Percentiles rank a stretch among this genome's conserved stretches.
phyloP scores from a whole-genome alignment of 1,140 invertebrate species.

The Reticulitermes speratus region DNA sequence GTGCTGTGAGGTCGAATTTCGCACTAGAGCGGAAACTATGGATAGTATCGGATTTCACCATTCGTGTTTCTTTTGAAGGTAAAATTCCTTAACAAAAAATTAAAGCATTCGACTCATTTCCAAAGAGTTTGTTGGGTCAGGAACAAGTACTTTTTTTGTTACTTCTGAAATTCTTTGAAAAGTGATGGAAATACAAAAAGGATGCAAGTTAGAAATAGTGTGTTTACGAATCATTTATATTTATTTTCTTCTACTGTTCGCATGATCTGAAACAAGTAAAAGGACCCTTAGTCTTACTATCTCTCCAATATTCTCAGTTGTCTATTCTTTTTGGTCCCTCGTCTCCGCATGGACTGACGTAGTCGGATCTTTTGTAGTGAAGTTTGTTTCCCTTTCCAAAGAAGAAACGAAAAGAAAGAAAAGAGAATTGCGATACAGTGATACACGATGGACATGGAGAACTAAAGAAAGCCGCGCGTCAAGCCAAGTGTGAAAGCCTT shows the following conservation, averaged over 20 bases:
- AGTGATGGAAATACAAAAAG: background rate
- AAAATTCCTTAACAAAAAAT: background rate
- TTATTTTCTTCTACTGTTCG: background rate
- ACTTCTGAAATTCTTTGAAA: background rate
- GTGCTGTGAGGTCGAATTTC: too few relatives aligned
- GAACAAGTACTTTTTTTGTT: background rate
- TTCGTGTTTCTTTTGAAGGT: background rate
- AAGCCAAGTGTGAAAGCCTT: slow-evolving; percentile 14
- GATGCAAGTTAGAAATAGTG: background rate
- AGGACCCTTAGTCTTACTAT: background rate
- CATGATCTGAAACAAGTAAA: background rate
- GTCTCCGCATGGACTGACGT: background rate
- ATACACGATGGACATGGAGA: background rate
- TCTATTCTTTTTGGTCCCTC: background rate
- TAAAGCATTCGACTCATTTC: background rate
- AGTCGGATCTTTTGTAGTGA: background rate
- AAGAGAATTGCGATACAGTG: background rate
- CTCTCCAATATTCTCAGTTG: background rate
- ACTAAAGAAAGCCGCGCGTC: background rate
- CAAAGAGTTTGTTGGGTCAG: background rate
- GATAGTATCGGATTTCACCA: background rate
- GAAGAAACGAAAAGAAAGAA: background rate
- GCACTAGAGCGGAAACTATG: background rate
- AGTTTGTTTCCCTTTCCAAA: background rate
- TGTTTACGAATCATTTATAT: background rate